Evolutionary conservation across 2,797 vertebrate species (phyloP).

Genomic region (Chaetodon trifasciatus): DNA sequence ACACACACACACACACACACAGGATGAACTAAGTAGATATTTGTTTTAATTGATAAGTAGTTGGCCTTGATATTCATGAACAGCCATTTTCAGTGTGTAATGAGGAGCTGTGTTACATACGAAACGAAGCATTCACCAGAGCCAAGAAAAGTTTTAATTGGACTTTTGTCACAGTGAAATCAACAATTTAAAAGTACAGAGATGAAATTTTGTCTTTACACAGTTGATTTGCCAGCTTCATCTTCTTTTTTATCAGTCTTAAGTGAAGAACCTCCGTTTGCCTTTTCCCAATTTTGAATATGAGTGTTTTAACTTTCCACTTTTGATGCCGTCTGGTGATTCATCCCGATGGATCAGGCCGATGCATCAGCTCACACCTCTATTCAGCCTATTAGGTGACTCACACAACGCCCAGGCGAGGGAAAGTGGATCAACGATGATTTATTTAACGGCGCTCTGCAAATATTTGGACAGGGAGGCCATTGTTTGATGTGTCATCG

Average conservation of each 20-base stretch:
- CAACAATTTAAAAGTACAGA: neutral
- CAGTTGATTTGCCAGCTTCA: neutral
- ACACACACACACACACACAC: constrained; percentile 18
- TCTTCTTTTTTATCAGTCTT: constrained; percentile 1
- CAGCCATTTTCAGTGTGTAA: constrained; percentile 22
- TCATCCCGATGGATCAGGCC: constrained; percentile 28
- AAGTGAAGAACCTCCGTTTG: neutral
- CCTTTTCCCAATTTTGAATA: neutral
- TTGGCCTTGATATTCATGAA: constrained; percentile 43
- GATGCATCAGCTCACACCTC: constrained; percentile 37
- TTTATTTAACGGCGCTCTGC: constrained; percentile 35
- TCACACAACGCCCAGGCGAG: constrained; percentile 28
- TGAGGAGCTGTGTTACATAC: constrained; percentile 33
- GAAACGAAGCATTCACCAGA: neutral
- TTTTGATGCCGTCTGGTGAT: constrained; percentile 21
- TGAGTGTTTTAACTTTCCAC: neutral
- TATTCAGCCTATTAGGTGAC: constrained; percentile 46
- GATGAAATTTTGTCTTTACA: neutral
- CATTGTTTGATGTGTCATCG: constrained; percentile 50
- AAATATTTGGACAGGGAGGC: constrained; percentile 43
- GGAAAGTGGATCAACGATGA: constrained; percentile 18
- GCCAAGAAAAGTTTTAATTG: constrained; percentile 42
- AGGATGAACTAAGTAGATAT: constrained; percentile 43
- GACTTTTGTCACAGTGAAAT: constrained; percentile 14
- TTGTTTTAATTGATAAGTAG: constrained; percentile 53